These are phyloP conservation scores for Pristionchus maxplancki DNA, from an alignment of 2,888 invertebrate genomes.

Conservation along the genomic window DNA sequence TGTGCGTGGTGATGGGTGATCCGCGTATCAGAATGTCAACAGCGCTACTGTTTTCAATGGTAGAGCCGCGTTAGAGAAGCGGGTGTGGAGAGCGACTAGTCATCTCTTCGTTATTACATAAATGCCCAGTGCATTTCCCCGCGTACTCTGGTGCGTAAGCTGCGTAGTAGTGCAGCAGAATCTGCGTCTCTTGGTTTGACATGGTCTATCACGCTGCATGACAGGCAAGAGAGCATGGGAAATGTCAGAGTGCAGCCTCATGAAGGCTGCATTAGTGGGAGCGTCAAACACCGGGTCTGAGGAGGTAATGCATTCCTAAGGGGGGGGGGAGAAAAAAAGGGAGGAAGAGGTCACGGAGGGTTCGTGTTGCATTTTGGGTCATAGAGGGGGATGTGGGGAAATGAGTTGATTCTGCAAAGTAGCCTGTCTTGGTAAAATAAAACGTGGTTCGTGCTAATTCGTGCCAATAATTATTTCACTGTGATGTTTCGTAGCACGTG, in stretches of 20 bases:
- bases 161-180: neutral
- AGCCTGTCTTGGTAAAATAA: no score
- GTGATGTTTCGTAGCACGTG: no score
- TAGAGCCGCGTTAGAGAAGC: no score
- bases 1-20: no score
- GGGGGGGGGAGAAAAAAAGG: neutral
- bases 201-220: no score
- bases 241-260: neutral
- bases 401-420: neutral
- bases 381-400: neutral
- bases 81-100: no score
- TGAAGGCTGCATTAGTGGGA: constrained; percentile 15
- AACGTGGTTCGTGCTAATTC: neutral
- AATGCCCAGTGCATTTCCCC: neutral
- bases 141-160: neutral
- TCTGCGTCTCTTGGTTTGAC: neutral
- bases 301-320: constrained; percentile 20
- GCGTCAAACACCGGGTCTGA: constrained; percentile 19
- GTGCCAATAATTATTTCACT: no score
- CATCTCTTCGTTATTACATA: no score
- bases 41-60: no score
- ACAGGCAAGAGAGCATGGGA: neutral
- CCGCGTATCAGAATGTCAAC: no score
- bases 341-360: neutral
- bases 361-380: neutral